Base-by-base conservation (phyloP, 2,797 vertebrate species). In the Sphenopsis melanotis region DNA sequence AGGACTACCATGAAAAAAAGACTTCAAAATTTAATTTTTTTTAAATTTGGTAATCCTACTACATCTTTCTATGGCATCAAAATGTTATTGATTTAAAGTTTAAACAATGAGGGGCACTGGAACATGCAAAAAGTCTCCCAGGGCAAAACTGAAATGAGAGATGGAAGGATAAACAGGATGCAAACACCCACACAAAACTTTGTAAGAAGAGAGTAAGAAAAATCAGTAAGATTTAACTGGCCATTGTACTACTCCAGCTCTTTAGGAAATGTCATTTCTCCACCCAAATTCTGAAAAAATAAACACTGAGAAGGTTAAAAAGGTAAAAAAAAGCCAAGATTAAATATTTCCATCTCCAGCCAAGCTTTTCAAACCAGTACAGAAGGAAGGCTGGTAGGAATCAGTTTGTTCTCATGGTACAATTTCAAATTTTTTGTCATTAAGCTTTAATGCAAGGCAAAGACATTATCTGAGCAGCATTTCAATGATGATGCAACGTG, bases 401-500 rank as follows among this genome's bases (percentile, higher is more conserved):
- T 39, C 64, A 39, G 34, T 74, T 91, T 75, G 37, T 32, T 87
- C 37, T 90, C 75, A 8, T 1, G 12, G 69, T n/a, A 37, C 32
- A 72, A 46, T 46, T 89, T 21, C 63, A 37, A 49, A 50, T 53
- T 36, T 53, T 93, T 57, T 65, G 53, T 29, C 68, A 82, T 91
- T 90, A 89, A 75, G 74, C 68, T 95, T 94, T 95, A 91, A 90
- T 72, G 76, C 47, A 55, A 93, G 50, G 82, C 46, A 76, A 66
- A 78, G 53, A 29, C 69, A 64, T 8, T 86, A 88, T 41, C 49
- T 34, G 87, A 76, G 4, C 49, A 79, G 59, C 19, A 12, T 86
- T 70, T 85, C 82, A 85, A 14, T 15, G 91, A 52, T 90, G 94
- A 96, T 97, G 87, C 82, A 84, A 85, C 24, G 30, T 93, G 96